Evolutionary conservation across 2,888 invertebrate genomes (phyloP).

Genomic region (Chesias legatella): DNA sequence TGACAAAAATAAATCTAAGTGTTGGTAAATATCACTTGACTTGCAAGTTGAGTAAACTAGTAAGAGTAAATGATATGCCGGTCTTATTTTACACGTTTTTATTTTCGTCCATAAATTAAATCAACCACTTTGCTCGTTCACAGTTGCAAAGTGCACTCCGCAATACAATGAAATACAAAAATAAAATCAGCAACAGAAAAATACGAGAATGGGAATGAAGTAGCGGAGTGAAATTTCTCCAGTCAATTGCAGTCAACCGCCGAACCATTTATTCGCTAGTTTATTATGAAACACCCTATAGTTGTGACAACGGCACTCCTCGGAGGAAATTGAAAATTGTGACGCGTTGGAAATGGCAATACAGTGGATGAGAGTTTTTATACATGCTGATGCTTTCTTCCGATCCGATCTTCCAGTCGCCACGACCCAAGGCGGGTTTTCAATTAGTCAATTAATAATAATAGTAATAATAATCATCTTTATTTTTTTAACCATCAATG

Average conservation of each 20-base stretch:
- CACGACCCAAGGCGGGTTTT: too few relatives aligned
- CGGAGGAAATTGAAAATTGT: constrained; percentile 36
- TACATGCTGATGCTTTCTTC: not conserved
- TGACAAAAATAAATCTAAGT: too few relatives aligned
- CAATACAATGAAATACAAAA: constrained; percentile 2
- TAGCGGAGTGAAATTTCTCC: constrained; percentile 17
- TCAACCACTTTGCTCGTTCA: not conserved
- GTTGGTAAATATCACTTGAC: too few relatives aligned
- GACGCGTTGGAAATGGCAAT: constrained; percentile 26
- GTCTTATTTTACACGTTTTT: too few relatives aligned
- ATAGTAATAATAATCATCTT: too few relatives aligned
- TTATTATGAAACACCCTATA: constrained; percentile 21
- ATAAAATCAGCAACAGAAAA: constrained; percentile 2
- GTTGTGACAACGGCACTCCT: constrained; percentile 18
- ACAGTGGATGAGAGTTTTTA: not conserved
- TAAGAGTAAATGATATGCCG: too few relatives aligned
- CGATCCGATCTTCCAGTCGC: too few relatives aligned
- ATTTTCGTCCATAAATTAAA: not conserved
- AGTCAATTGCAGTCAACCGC: constrained; percentile 23
- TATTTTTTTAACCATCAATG: too few relatives aligned
- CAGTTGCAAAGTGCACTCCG: constrained; percentile 10
- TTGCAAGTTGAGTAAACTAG: too few relatives aligned
- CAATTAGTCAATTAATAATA: too few relatives aligned
- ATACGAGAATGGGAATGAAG: constrained; percentile 11
- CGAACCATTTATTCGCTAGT: constrained; percentile 22